Evolutionary conservation across 2,113 vertebrate genomes (phyloP), one percentile per base, ranked within the genome.

Genomic region (Brachyhypopomus occidentalis): DNA sequence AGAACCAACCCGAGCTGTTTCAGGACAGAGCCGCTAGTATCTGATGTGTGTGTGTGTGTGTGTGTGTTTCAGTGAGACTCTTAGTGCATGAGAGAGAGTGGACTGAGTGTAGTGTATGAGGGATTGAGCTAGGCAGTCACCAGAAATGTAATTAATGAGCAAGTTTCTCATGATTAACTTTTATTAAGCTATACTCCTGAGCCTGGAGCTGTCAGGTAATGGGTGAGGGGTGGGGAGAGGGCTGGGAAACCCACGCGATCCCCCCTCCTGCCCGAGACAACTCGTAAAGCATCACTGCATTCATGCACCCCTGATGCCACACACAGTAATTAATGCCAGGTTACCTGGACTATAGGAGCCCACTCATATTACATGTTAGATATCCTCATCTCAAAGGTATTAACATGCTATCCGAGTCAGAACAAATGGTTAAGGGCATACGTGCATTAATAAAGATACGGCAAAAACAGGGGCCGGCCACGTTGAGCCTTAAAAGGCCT

Each of bases 111-210:
- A 36, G 38, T 75, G 69, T 83, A 84, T 38, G 71, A 85, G 74
- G 69, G 83, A 81, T 72, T 85, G 84, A 79, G 77, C 56, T 80
- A 87, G 84, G 82, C 89, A 88, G 88, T 77, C 84, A 76, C 79
- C 72, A 82, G 81, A 91, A 90, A 88, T 91, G 88, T 94, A 93
- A 93, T 93, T 93, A 94, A 93, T 93, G 91, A 93, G 91, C 90
- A 93, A 91, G 90, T 91, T 94, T 94, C 90, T 91, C 91, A 92
- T 93, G 91, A 93, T 92, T 92, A 92, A 91, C 89, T 92, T 92
- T 94, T 93, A 92, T 92, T 89, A 92, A 93, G 91, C 87, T 89
- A 91, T 91, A 91, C 89, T 91, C 90, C 89, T 89, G 91, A 92
- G 91, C 90, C 90, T 84, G 83, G 80, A 89, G 89, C 88, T 89